Conservation (phyloP, 2,888 invertebrate species). For the Dasysyrphus albostriatus region DNA sequence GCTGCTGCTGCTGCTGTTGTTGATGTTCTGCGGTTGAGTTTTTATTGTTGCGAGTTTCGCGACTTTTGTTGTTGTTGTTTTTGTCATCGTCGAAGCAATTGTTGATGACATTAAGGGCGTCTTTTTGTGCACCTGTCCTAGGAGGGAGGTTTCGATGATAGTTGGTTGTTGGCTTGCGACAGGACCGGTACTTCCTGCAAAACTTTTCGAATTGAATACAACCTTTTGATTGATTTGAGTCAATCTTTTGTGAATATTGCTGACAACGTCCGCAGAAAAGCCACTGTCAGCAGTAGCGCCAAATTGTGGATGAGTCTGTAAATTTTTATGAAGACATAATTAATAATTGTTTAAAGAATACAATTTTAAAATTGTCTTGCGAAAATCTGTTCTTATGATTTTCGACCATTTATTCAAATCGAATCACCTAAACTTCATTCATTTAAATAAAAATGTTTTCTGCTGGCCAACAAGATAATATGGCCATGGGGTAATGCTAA, state of each 20-base stretch:
- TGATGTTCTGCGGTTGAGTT: conserved; percentile 43
- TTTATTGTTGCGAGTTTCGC: conserved; percentile 40
- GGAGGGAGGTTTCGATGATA: conserved; percentile 83
- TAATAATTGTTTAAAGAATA: too few species aligned
- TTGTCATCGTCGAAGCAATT: conserved; percentile 82
- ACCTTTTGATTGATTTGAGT: conserved; percentile 80
- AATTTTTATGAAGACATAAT: not conserved
- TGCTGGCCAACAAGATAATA: too few species aligned
- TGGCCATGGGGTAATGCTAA: too few species aligned
- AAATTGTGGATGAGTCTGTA: conserved; percentile 80
- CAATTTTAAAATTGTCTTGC: too few species aligned
- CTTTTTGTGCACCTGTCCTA: conserved; percentile 80
- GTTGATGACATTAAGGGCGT: conserved; percentile 81
- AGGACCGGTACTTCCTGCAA: conserved; percentile 77
- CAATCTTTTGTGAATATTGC: conserved; percentile 82
- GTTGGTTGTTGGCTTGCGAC: conserved; percentile 79
- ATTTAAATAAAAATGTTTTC: too few species aligned
- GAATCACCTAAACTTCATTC: too few species aligned
- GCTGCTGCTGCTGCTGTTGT: conserved; percentile 27
- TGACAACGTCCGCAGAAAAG: conserved; percentile 83
- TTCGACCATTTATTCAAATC: too few species aligned
- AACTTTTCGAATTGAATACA: conserved; percentile 79
- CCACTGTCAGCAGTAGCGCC: conserved; percentile 85
- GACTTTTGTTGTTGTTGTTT: conserved; percentile 53
- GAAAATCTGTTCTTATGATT: too few species aligned